Evolutionary conservation across 1,140 invertebrate species (phyloP).

Genomic region (Paraescarpia echinospica): DNA sequence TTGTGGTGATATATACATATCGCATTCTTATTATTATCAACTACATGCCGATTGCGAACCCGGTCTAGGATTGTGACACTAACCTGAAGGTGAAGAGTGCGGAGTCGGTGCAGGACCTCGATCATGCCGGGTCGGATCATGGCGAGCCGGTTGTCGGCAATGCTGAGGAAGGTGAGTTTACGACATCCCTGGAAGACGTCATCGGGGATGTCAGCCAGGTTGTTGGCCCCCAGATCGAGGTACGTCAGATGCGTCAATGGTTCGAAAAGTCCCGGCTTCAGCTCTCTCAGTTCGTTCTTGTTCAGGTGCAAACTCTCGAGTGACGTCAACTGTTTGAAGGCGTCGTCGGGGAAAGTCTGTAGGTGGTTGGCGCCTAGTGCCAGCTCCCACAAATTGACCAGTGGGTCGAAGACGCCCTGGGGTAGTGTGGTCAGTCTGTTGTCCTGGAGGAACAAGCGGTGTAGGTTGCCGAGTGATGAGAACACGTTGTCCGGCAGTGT

Average conservation of each 20-base stretch:
- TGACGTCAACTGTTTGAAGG: not conserved
- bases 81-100: not conserved
- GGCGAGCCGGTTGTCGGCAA: not conserved
- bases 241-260: not conserved
- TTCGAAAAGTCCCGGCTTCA: not conserved
- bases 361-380: not conserved
- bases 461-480: not conserved
- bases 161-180: not conserved
- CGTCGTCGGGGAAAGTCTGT: not conserved
- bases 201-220: not conserved
- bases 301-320: not conserved
- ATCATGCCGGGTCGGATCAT: not conserved
- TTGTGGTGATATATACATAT: no score
- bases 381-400: not conserved
- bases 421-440: not conserved
- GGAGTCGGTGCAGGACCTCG: not conserved
- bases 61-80: not conserved
- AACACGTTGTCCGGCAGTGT: not conserved
- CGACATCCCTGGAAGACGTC: not conserved
- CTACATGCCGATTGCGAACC: no score
- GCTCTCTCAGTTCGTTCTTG: not conserved
- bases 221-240: constrained; percentile 9
- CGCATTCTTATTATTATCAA: no score
- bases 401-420: not conserved
- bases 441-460: not conserved